These are phyloP conservation scores for Dichetophora obliterata DNA, from an alignment of 2,888 invertebrate species.

Conservation along the genomic window DNA sequence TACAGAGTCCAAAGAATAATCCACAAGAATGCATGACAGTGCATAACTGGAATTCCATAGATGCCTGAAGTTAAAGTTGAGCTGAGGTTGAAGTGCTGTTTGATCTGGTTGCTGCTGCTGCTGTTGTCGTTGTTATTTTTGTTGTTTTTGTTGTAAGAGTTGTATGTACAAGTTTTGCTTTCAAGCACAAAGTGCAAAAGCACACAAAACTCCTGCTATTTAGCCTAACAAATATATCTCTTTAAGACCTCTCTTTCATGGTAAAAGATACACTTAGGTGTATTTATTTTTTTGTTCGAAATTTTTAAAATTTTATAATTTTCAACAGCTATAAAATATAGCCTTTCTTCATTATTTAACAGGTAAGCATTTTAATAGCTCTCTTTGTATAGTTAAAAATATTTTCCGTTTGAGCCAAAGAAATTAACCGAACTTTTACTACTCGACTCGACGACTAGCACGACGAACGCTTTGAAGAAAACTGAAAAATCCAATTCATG, in stretches of 20 bases:
- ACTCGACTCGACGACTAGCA: conserved; percentile 44
- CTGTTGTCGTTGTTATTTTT: background rate
- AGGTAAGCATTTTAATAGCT: background rate
- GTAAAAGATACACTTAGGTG: background rate
- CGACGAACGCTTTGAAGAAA: conserved; percentile 51
- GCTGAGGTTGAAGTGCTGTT: background rate
- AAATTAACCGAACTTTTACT: background rate
- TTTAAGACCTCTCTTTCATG: conserved; percentile 8
- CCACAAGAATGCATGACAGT: conserved; percentile 32
- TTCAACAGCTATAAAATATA: background rate
- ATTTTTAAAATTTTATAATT: background rate
- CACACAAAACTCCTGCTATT: background rate
- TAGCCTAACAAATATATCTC: conserved; percentile 11
- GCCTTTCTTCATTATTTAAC: no score
- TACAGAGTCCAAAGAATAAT: background rate
- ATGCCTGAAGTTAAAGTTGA: conserved; percentile 18
- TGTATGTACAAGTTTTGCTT: conserved; percentile 7
- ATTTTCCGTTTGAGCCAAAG: background rate
- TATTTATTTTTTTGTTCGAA: background rate
- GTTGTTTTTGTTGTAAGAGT: conserved; percentile 19
- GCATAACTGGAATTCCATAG: conserved; percentile 42
- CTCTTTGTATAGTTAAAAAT: background rate
- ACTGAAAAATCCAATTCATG: conserved; percentile 51
- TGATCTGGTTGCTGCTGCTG: background rate
- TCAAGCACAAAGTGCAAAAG: background rate